Conservation (phyloP, 2,113 vertebrate species). For the Nycticryphes semicollaris region DNA sequence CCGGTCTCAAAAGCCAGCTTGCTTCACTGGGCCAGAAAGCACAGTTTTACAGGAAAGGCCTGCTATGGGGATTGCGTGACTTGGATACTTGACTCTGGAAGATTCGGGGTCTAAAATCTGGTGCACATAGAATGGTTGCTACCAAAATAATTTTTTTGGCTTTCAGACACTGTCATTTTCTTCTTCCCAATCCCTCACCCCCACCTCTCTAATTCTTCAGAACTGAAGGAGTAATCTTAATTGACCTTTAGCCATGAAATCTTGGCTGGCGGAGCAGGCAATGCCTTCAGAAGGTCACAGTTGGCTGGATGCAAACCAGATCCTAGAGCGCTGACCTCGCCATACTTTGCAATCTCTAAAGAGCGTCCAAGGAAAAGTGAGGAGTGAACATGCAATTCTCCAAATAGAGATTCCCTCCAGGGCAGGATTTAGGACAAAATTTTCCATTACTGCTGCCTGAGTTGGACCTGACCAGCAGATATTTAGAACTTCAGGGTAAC, state of each 20-base stretch:
- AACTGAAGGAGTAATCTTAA: background rate
- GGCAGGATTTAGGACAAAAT: constrained; percentile 12
- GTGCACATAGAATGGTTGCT: background rate
- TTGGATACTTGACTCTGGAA: constrained; percentile 7
- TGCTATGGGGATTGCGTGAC: background rate
- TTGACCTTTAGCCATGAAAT: constrained; percentile 12
- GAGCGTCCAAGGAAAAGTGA: constrained; percentile 22
- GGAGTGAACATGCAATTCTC: background rate
- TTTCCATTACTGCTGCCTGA: constrained; percentile 16
- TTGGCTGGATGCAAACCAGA: constrained; percentile 11
- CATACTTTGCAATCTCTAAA: background rate
- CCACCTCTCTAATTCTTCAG: background rate
- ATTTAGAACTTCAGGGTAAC: background rate
- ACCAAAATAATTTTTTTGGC: constrained; percentile 10
- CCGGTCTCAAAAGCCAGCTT: background rate
- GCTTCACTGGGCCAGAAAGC: background rate
- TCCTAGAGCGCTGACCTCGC: background rate
- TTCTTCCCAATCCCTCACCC: background rate
- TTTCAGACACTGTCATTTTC: background rate
- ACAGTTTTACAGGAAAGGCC: background rate
- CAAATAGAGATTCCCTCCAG: constrained; percentile 11
- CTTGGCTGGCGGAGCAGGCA: background rate
- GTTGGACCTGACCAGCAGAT: background rate
- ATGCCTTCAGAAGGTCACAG: constrained; percentile 34
- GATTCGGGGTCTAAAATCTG: background rate